These are phyloP conservation scores for Piprites chloris DNA, from an alignment of 2,113 vertebrate genomes.

Conservation along the genomic window DNA sequence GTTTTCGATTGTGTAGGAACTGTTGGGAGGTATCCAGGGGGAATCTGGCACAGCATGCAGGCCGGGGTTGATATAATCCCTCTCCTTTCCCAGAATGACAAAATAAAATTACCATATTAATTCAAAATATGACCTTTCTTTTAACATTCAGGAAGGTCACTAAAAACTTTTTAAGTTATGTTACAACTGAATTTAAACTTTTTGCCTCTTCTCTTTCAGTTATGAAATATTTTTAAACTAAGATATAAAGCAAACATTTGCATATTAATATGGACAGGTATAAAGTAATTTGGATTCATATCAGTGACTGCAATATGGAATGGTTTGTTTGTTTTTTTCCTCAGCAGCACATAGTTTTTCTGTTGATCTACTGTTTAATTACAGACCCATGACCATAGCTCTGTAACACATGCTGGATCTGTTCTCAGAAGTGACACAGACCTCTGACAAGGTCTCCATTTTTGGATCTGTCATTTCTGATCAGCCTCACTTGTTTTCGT, in stretches of 20 bases:
- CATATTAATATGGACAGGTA: not conserved
- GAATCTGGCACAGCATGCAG: constrained; percentile 1
- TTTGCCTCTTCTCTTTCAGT: not conserved
- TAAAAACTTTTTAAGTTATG: not conserved
- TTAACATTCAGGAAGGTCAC: not conserved
- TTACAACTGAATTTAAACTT: not conserved
- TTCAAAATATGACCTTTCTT: not conserved
- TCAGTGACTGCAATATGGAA: not conserved
- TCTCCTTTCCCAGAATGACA: not conserved
- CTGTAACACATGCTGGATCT: not conserved
- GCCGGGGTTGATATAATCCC: not conserved
- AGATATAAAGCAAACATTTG: not conserved
- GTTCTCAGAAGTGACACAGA: not conserved
- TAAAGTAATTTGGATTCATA: not conserved
- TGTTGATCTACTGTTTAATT: not conserved
- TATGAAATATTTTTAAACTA: not conserved
- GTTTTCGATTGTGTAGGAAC: not conserved
- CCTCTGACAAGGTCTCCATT: not conserved
- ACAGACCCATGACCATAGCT: not conserved
- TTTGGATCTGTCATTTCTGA: not conserved
- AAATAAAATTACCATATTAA: not conserved
- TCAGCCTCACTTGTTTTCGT: not conserved
- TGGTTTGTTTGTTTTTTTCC: not conserved
- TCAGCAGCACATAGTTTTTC: not conserved
- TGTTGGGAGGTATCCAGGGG: not conserved